phyloP scores from a whole-genome alignment of 2,888 invertebrate genomes.

The Yponomeuta plumbellus region DNA sequence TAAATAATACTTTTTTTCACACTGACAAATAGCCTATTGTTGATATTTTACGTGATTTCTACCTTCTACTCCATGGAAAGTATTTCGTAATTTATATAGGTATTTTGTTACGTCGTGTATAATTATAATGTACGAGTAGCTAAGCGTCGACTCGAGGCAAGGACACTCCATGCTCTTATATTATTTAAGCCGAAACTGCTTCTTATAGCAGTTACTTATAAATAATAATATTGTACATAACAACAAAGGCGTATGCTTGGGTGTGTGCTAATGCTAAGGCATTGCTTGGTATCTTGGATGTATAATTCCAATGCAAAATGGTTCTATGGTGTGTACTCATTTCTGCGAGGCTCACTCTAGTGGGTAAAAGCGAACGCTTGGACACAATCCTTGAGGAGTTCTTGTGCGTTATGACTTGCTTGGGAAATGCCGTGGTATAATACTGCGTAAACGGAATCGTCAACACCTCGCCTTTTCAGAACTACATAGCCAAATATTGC shows the following conservation, averaged over 20 bases:
- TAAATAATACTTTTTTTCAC: too few relatives aligned
- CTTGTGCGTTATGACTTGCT: not conserved
- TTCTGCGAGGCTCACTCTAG: not conserved
- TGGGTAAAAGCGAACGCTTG: not conserved
- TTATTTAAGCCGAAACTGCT: not conserved
- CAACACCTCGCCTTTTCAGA: too few relatives aligned
- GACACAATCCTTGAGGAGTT: not conserved
- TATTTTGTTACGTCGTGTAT: not conserved
- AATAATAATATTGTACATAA: not conserved
- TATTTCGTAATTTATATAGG: too few relatives aligned
- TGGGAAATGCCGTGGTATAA: not conserved
- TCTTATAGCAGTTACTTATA: not conserved
- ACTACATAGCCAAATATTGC: too few relatives aligned
- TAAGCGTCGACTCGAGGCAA: not conserved
- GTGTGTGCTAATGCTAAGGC: not conserved
- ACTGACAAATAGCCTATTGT: too few relatives aligned
- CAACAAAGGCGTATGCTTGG: not conserved
- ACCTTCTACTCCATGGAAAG: too few relatives aligned
- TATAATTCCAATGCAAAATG: not conserved
- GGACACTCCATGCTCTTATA: not conserved
- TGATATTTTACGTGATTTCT: too few relatives aligned
- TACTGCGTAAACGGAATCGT: too few relatives aligned
- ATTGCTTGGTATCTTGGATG: not conserved
- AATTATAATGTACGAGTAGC: not conserved
- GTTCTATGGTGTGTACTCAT: not conserved